A percentile compares a stretch with the other conserved stretches of the same genome.
These are phyloP conservation scores for Agrilus planipennis DNA, from an alignment of 1,140 invertebrate species.

Conservation along the genomic window DNA sequence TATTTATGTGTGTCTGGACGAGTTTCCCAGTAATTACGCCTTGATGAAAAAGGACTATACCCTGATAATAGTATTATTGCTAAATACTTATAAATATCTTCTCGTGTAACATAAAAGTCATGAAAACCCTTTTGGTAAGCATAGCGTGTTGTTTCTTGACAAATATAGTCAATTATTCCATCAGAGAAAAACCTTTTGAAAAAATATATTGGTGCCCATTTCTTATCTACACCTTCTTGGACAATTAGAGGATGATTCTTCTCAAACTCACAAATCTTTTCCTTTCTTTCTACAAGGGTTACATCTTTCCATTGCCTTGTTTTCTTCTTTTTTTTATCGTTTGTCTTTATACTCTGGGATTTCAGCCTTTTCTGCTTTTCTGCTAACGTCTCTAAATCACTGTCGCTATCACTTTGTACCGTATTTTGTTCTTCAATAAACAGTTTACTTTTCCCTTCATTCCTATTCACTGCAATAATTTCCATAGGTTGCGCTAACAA, in stretches of 20 bases:
- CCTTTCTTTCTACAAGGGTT: not conserved
- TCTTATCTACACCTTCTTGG: not conserved
- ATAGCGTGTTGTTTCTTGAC: not conserved
- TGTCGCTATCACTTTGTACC: too few species aligned
- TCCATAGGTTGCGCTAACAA: too few species aligned
- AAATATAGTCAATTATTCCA: conserved; percentile 1
- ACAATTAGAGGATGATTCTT: not conserved
- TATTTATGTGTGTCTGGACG: conserved; percentile 6
- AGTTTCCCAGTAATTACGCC: conserved; percentile 13
- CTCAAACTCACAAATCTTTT: not conserved
- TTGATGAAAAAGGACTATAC: conserved; percentile 6
- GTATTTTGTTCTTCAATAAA: too few species aligned
- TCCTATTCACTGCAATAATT: too few species aligned
- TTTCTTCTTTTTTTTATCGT: too few species aligned
- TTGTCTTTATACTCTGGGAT: too few species aligned
- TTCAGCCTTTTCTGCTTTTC: too few species aligned
- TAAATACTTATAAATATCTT: conserved; percentile 5
- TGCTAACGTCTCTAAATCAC: too few species aligned
- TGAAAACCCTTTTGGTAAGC: conserved; percentile 5
- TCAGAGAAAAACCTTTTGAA: conserved; percentile 5
- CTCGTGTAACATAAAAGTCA: conserved; percentile 1
- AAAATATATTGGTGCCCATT: conserved; percentile 1
- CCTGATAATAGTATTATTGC: conserved; percentile 6
- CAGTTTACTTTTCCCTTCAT: too few species aligned
- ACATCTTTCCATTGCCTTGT: not conserved